These are phyloP conservation scores for Amblyornis subalaris DNA, from an alignment of 2,113 vertebrate genomes.

Conservation along the genomic window DNA sequence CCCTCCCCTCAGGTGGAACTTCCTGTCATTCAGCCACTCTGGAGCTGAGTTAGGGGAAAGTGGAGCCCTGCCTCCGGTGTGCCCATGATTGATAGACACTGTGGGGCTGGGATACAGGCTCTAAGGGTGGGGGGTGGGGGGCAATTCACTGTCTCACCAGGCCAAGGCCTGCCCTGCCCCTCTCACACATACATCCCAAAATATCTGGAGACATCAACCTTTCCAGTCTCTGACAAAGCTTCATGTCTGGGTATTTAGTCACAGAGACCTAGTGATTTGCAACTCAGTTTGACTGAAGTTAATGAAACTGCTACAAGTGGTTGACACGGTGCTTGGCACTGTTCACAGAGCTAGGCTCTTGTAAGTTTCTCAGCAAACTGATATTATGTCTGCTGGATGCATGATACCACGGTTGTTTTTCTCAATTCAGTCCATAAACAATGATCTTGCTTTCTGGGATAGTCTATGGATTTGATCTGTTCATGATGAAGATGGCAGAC, in stretches of 20 bases:
- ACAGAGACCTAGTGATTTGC: background rate
- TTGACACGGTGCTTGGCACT: background rate
- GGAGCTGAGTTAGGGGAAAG: background rate
- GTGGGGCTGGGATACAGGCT: background rate
- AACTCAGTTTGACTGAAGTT: background rate
- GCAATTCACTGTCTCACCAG: background rate
- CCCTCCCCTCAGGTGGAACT: fast-evolving
- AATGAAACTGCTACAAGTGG: background rate
- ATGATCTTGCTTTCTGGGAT: background rate
- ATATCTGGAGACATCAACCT: fast-evolving
- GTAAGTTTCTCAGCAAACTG: background rate
- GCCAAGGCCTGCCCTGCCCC: background rate
- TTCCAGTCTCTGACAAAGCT: background rate
- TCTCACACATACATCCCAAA: background rate
- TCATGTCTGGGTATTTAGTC: background rate
- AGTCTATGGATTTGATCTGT: background rate
- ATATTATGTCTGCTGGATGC: background rate
- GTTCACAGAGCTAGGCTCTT: background rate
- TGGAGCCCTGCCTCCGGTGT: background rate
- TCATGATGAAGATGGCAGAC: background rate
- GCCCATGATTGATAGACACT: fast-evolving
- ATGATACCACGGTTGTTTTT: background rate
- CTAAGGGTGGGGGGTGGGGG: fast-evolving
- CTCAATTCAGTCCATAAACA: background rate
- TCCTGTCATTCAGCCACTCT: background rate